Conservation (phyloP, 2,888 invertebrate species). For the Acheta domesticus region DNA sequence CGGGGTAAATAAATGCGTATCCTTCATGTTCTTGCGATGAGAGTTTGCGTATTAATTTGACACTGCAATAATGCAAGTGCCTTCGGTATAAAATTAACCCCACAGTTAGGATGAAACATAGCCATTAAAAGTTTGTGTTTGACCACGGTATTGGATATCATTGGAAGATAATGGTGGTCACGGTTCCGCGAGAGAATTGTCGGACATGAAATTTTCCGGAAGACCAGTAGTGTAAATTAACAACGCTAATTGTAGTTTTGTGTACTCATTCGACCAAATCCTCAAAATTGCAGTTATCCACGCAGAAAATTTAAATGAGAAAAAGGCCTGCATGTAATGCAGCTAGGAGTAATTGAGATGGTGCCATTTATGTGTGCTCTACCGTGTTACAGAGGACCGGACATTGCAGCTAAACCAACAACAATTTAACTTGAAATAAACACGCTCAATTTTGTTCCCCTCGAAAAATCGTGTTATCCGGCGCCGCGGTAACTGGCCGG, state of each 20-base stretch:
- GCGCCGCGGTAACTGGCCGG: too few species aligned
- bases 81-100: background rate
- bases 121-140: background rate
- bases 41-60: too few species aligned
- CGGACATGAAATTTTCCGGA: slow-evolving; percentile 18
- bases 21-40: too few species aligned
- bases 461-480: too few species aligned
- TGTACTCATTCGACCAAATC: background rate
- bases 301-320: slow-evolving; percentile 10
- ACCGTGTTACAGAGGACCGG: too few species aligned
- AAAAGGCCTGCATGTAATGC: background rate
- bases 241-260: slow-evolving; percentile 2
- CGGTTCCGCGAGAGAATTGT: slow-evolving; percentile 6
- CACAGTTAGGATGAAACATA: background rate
- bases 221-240: slow-evolving; percentile 18
- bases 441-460: too few species aligned
- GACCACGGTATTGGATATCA: slow-evolving; percentile 2
- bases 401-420: too few species aligned
- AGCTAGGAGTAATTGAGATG: slow-evolving; percentile 1
- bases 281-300: slow-evolving; percentile 8
- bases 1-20: too few species aligned
- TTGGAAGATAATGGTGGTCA: background rate
- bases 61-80: too few species aligned
- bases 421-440: too few species aligned
- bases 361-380: background rate